Conservation (phyloP, 2,797 vertebrate genomes). For the Poeciliopsis presidionis region DNA sequence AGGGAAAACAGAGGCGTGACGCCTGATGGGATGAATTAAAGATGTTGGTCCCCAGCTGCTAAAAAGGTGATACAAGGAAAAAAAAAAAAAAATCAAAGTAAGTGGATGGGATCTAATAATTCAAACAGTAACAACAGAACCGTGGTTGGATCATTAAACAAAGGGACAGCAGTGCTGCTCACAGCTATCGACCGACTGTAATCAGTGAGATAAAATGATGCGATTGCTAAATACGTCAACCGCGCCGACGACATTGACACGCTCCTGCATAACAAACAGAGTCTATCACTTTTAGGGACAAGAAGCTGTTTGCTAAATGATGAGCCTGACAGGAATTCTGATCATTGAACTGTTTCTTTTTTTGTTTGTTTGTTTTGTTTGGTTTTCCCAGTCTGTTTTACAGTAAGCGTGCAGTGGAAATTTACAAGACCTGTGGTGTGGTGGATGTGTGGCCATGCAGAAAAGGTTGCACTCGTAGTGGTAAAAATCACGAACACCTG, state of each 20-base stretch:
- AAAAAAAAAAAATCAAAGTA: conserved; percentile 8
- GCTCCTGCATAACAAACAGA: conserved; percentile 33
- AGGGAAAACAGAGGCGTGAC: conserved; percentile 18
- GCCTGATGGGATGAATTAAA: conserved; percentile 22
- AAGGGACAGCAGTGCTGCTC: conserved; percentile 16
- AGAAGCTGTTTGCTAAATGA: conserved; percentile 39
- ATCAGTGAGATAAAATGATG: conserved; percentile 10
- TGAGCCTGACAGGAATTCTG: conserved; percentile 41
- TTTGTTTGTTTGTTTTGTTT: neutral
- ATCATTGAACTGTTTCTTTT: conserved; percentile 5
- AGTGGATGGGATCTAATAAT: conserved; percentile 6
- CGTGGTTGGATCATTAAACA: conserved; percentile 1
- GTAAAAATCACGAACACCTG: conserved; percentile 48
- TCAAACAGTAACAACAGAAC: conserved; percentile 19
- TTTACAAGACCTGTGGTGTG: conserved; percentile 25
- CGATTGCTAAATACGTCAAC: conserved; percentile 18
- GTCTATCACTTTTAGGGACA: conserved; percentile 21
- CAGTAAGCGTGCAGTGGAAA: conserved; percentile 28
- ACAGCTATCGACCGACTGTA: conserved; percentile 7
- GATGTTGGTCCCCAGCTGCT: conserved; percentile 16
- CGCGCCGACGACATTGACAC: conserved; percentile 13
- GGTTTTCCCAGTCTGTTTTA: conserved; percentile 1
- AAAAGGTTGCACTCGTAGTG: conserved; percentile 50
- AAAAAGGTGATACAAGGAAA: conserved; percentile 7
- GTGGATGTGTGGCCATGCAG: conserved; percentile 37